Evolutionary conservation across 2,888 invertebrate species (phyloP).

Genomic region (Machimus rusticus): DNA sequence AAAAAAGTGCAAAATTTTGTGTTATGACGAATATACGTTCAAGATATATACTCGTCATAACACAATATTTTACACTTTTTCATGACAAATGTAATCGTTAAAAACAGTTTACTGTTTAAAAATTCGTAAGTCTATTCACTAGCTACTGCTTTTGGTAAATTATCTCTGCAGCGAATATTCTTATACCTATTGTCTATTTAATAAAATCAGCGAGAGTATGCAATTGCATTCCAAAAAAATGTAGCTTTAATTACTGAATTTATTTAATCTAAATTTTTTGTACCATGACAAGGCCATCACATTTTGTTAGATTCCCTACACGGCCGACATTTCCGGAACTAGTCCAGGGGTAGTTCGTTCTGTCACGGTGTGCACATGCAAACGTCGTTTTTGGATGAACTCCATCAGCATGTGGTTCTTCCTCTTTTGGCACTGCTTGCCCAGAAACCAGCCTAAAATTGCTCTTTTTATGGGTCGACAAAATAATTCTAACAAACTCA

Average conservation of each 20-base stretch:
- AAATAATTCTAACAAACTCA: conserved; percentile 33
- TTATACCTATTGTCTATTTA: background rate
- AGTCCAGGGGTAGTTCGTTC: background rate
- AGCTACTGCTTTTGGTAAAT: too few relatives aligned
- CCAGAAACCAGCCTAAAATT: background rate
- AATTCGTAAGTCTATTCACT: too few relatives aligned
- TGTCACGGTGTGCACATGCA: background rate
- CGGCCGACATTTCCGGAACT: background rate
- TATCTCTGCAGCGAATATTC: too few relatives aligned
- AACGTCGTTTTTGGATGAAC: background rate
- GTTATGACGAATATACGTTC: too few relatives aligned
- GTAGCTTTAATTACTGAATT: background rate
- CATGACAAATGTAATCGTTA: too few relatives aligned
- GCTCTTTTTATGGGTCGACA: conserved; percentile 11
- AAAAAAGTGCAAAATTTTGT: too few relatives aligned
- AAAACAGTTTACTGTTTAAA: too few relatives aligned
- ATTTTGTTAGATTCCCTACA: background rate
- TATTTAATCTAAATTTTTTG: conserved; percentile 1
- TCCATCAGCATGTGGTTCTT: conserved; percentile 2
- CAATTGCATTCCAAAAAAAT: background rate
- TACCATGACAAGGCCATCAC: background rate
- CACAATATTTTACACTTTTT: too few relatives aligned
- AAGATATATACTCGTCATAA: too few relatives aligned
- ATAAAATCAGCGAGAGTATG: background rate
- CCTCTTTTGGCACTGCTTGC: background rate